phyloP scores from a whole-genome alignment of 2,888 invertebrate genomes.

The Lithophane socia region DNA sequence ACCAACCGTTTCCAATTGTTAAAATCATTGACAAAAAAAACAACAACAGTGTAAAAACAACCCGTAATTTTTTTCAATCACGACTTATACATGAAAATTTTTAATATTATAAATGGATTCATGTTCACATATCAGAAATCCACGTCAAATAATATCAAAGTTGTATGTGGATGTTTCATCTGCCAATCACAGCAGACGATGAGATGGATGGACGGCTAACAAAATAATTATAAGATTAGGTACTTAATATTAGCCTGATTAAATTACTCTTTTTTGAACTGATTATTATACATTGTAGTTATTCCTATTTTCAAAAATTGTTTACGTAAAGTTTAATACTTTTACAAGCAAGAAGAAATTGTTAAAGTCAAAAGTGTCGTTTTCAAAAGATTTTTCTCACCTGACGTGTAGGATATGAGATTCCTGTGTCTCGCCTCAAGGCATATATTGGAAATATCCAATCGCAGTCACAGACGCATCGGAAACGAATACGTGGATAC shows the following conservation, averaged over 20 bases:
- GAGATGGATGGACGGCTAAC: conserved; percentile 14
- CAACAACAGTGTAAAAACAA: too few species aligned
- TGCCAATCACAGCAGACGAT: conserved; percentile 4
- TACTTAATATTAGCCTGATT: neutral
- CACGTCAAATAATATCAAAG: neutral
- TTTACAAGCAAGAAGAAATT: conserved; percentile 1
- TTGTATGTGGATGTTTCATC: conserved; percentile 6
- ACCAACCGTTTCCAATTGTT: too few species aligned
- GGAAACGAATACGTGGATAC: conserved; percentile 72
- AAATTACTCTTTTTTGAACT: neutral
- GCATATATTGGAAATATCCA: conserved; percentile 81
- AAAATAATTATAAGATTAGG: neutral
- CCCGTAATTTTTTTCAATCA: neutral
- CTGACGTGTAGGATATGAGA: conserved; percentile 73
- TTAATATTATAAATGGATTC: neutral
- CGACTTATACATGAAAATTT: neutral
- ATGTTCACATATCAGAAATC: neutral
- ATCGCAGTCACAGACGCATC: conserved; percentile 74
- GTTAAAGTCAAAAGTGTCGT: neutral
- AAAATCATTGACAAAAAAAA: neutral
- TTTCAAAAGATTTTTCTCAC: conserved; percentile 48
- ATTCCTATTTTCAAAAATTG: neutral
- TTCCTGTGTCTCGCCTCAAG: conserved; percentile 72
- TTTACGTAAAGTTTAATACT: neutral
- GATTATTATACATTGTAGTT: neutral